A percentile compares a stretch with the other conserved stretches of the same genome.
phyloP scores from a whole-genome alignment of 2,888 invertebrate species.

The Xestia ashworthii region DNA sequence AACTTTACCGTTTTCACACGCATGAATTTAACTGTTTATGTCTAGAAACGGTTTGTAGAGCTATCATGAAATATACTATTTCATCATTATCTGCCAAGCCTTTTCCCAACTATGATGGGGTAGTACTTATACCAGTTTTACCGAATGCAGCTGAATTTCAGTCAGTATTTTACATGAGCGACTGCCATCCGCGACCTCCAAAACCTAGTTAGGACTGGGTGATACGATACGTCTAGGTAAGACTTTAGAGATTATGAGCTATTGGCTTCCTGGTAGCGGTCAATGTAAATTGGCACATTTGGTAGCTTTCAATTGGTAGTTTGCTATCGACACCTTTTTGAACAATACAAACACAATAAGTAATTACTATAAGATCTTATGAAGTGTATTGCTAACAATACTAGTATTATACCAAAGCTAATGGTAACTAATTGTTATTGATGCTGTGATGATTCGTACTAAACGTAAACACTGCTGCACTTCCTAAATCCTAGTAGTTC shows the following conservation, averaged over 20 bases:
- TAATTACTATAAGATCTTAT: conserved; percentile 6
- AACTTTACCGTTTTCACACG: conserved; percentile 55
- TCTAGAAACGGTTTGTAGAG: conserved; percentile 4
- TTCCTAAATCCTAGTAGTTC: neutral
- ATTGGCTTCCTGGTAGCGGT: neutral
- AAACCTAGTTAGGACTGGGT: neutral
- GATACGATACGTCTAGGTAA: neutral
- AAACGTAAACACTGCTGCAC: neutral
- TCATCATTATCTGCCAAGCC: neutral
- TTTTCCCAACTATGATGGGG: neutral
- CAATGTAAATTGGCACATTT: neutral
- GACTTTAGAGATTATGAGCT: neutral
- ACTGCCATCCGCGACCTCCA: neutral
- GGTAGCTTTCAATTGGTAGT: neutral
- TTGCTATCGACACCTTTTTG: neutral
- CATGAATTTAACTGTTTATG: conserved; percentile 24
- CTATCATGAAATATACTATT: neutral
- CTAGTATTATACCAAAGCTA: neutral
- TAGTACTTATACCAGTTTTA: neutral
- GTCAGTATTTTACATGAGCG: neutral
- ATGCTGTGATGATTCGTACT: neutral
- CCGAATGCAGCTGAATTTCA: neutral
- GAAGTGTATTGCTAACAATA: conserved; percentile 13
- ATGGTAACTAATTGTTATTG: neutral
- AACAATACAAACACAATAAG: conserved; percentile 1